phyloP scores from a whole-genome alignment of 2,113 vertebrate genomes.

The Oryzias celebensis region DNA sequence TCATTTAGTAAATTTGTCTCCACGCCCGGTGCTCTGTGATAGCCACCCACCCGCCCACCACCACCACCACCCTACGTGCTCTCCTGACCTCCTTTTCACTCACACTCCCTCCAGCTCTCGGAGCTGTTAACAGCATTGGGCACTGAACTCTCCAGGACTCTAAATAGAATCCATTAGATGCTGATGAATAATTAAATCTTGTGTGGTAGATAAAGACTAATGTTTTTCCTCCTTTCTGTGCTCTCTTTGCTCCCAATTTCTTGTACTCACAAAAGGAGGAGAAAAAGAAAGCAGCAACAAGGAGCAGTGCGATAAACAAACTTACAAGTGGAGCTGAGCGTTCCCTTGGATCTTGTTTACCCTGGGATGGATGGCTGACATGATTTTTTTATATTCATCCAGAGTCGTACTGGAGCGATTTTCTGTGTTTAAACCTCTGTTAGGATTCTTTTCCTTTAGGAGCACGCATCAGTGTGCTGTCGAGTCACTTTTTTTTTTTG shows the following conservation, averaged over 20 bases:
- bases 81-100: slow-evolving; percentile 30
- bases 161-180: slow-evolving; percentile 64
- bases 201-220: slow-evolving; percentile 55
- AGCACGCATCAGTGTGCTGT: background rate
- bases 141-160: slow-evolving; percentile 62
- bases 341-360: slow-evolving; percentile 27
- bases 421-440: background rate
- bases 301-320: slow-evolving; percentile 36
- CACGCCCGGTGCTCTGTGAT: background rate
- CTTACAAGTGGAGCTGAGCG: slow-evolving; percentile 18
- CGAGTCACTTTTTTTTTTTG: background rate
- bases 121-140: slow-evolving; percentile 36
- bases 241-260: slow-evolving; percentile 38
- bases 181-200: slow-evolving; percentile 65
- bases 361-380: slow-evolving; percentile 10
- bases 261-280: slow-evolving; percentile 3
- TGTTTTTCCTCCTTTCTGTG: slow-evolving; percentile 35
- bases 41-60: background rate
- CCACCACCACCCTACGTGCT: background rate
- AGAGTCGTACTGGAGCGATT: background rate
- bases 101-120: slow-evolving; percentile 5
- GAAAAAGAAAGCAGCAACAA: slow-evolving; percentile 18
- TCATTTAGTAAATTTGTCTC: background rate
- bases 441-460: background rate
- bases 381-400: background rate